Evolutionary conservation across 2,888 invertebrate genomes (phyloP).

Genomic region (Apantesis nais): DNA sequence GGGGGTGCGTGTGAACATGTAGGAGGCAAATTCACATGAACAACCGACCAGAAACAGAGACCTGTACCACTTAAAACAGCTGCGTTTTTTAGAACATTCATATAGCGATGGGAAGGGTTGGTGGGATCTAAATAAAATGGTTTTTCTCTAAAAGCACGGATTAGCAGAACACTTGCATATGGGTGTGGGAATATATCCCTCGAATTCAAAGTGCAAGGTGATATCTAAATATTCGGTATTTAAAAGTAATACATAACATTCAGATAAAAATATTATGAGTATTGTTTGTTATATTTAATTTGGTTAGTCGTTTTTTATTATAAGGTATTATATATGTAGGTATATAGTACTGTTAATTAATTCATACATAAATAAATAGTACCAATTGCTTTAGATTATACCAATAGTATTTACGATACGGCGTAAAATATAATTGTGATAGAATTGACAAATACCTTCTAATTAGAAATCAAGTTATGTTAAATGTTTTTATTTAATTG

Average conservation of each 20-base stretch:
- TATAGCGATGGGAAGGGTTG: constrained; percentile 44
- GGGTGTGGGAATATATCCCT: constrained; percentile 65
- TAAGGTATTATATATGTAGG: no score
- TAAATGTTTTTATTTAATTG: no score
- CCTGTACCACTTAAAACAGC: constrained; percentile 51
- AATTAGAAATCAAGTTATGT: no score
- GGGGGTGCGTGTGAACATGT: constrained; percentile 68
- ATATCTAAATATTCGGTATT: constrained; percentile 30
- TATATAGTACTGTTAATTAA: no score
- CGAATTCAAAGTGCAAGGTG: constrained; percentile 62
- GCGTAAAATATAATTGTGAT: no score
- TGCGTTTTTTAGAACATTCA: constrained; percentile 35
- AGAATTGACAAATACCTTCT: no score
- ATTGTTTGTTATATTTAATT: no score
- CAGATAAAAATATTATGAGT: background rate
- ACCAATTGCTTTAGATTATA: no score
- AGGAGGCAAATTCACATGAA: constrained; percentile 69
- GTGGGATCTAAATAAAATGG: constrained; percentile 55
- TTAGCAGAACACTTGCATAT: constrained; percentile 59
- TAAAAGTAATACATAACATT: constrained; percentile 31
- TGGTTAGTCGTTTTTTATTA: no score
- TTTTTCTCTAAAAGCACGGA: constrained; percentile 53
- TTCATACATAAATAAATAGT: no score
- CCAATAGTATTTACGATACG: no score
- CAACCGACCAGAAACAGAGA: constrained; percentile 52